phyloP scores from a whole-genome alignment of 2,888 invertebrate genomes.

The Mallateleia sp. region DNA sequence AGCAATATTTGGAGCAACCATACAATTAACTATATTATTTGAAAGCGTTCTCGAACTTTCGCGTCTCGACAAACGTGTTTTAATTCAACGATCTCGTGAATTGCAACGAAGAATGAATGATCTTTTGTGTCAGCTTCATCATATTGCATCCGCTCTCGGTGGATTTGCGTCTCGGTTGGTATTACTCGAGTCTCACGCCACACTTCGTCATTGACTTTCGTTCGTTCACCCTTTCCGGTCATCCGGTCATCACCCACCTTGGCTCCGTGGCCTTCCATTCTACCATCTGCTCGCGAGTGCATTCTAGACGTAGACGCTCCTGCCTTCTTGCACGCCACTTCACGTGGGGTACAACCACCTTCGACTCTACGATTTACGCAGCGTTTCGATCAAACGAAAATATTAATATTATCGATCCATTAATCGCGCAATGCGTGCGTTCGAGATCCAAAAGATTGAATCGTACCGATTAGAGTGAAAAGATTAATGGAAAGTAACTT shows the following conservation, averaged over 20 bases:
- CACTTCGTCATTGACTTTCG: slow-evolving; percentile 83
- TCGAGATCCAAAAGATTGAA: too few species aligned
- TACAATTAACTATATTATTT: too few species aligned
- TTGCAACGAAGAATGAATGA: slow-evolving; percentile 36
- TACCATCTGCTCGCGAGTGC: slow-evolving; percentile 69
- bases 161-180: slow-evolving; percentile 57
- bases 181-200: slow-evolving; percentile 64
- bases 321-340: slow-evolving; percentile 37
- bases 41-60: too few species aligned
- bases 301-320: slow-evolving; percentile 67
- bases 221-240: slow-evolving; percentile 87
- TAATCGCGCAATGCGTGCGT: too few species aligned
- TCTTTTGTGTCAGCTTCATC: slow-evolving; percentile 51
- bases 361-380: slow-evolving; percentile 12
- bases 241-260: slow-evolving; percentile 86
- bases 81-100: too few species aligned
- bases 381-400: too few species aligned
- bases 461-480: too few species aligned
- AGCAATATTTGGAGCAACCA: too few species aligned
- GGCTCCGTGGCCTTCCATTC: slow-evolving; percentile 77
- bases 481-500: too few species aligned
- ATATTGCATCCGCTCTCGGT: slow-evolving; percentile 58
- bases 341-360: slow-evolving; percentile 25
- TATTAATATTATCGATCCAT: too few species aligned
- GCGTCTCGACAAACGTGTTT: too few species aligned